Evolutionary conservation across 2,888 invertebrate species (phyloP).

Genomic region (Heliconius sara): DNA sequence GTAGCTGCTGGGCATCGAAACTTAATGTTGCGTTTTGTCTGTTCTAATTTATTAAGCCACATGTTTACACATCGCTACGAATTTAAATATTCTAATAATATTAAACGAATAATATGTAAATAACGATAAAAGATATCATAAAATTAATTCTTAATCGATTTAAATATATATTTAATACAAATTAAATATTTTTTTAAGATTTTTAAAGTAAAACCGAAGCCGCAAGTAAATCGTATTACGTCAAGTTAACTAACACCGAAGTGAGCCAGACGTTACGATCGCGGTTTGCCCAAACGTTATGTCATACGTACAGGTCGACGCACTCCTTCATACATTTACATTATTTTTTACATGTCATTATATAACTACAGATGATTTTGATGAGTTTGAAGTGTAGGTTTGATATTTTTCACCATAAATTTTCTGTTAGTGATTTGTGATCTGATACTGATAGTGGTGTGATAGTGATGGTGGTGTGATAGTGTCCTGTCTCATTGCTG

Average conservation of each 20-base stretch:
- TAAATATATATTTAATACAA: not conserved
- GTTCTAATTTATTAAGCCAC: not conserved
- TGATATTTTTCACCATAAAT: not conserved
- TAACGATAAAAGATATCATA: too few species aligned
- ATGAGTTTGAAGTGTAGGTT: constrained; percentile 32
- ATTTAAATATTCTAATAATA: too few species aligned
- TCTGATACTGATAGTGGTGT: not conserved
- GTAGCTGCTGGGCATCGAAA: too few species aligned
- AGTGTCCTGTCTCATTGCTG: too few species aligned
- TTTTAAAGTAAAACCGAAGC: not conserved
- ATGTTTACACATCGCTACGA: too few species aligned
- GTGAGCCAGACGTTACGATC: constrained; percentile 37
- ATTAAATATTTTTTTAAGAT: not conserved
- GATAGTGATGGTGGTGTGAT: too few species aligned
- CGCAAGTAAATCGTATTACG: constrained; percentile 1
- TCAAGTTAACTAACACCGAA: not conserved
- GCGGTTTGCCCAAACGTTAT: constrained; percentile 54
- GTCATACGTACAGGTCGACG: constrained; percentile 62
- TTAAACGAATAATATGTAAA: too few species aligned
- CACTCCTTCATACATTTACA: constrained; percentile 51
- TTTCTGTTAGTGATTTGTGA: not conserved
- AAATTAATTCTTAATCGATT: too few species aligned
- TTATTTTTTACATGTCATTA: constrained; percentile 30
- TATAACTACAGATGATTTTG: constrained; percentile 39
- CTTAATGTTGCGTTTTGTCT: not conserved